These are phyloP conservation scores for Drosophila asahinai DNA, from an alignment of 1,140 invertebrate genomes.

Conservation along the genomic window DNA sequence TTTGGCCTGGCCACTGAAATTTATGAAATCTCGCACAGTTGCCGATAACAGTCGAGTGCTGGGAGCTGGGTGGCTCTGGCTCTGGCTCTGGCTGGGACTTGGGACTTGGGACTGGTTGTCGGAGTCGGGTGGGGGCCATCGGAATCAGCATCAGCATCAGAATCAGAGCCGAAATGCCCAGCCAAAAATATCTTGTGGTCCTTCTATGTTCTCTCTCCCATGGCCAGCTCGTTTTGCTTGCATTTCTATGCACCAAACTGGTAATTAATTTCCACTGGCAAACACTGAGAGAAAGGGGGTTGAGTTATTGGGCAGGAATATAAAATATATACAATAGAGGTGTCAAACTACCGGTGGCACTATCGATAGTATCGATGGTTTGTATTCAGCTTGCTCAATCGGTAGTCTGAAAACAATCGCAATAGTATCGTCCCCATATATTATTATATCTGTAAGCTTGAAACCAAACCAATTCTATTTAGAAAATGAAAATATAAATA, in stretches of 20 bases:
- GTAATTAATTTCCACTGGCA: conserved; percentile 53
- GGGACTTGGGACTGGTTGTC: too few species aligned
- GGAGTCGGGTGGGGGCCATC: too few species aligned
- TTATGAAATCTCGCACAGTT: conserved; percentile 69
- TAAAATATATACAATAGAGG: not conserved
- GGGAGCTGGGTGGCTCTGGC: not conserved
- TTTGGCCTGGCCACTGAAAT: conserved; percentile 57
- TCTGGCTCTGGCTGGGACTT: not conserved
- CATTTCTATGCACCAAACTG: conserved; percentile 55
- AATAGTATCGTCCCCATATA: too few species aligned
- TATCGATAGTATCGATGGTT: too few species aligned
- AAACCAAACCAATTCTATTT: too few species aligned
- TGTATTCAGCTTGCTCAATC: too few species aligned
- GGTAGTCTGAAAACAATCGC: too few species aligned
- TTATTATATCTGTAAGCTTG: too few species aligned
- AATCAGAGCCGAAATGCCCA: conserved; percentile 17
- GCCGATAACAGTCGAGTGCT: conserved; percentile 40
- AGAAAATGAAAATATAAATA: too few species aligned
- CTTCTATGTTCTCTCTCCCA: not conserved
- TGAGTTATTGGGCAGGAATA: too few species aligned
- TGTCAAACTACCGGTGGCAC: too few species aligned
- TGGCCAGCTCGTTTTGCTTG: conserved; percentile 13
- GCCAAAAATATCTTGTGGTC: conserved; percentile 51
- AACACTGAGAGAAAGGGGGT: conserved; percentile 3
- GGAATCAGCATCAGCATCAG: not conserved